Evolutionary conservation across 2,888 invertebrate genomes (phyloP), one percentile per base, ranked within the genome.

Genomic region (Drosophila monieri): DNA sequence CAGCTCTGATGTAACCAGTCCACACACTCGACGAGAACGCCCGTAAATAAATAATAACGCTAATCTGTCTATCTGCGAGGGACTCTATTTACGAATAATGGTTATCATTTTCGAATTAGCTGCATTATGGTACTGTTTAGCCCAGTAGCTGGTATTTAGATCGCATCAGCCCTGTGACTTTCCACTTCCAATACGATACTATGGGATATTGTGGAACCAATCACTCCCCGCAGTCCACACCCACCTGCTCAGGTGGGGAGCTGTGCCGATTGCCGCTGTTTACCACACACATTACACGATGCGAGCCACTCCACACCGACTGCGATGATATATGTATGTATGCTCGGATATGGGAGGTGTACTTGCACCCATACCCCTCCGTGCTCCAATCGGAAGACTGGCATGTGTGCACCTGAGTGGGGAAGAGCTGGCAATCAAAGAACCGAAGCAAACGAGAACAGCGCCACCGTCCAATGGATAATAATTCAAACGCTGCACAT

Each of bases 401-500:
- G 21, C 21, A 23, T 23, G 21, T 23, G n/a, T 37, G 5, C 37
- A 37, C n/a, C 37, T 37, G 12, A 32, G 49, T 77, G 83, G 80
- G 47, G 39, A 62, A 70, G 70, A 78, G 76, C 44, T 84, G 80
- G 83, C 78, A 84, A 79, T 79, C 77, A 73, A 72, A 78, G 71
- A 80, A 75, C 71, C 73, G 64, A 76, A 75, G 66, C 74, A 59
- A 58, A 69, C 69, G 60, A 55, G 56, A 66, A 48, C 48, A 74
- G 37, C 65, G 53, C 47, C 57, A 61, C 64, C 58, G 61, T 54
- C 69, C 70, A 62, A 69, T 57, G 65, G 62, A 41, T 81, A 81
- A 85, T 80, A 85, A 81, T 85, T 80, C 84, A 80, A 80, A 76
- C 78, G 80, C 72, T 84, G 62, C 84, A 80, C 80, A 80, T 80